Evolutionary conservation across 2,113 vertebrate genomes (phyloP).

Genomic region (Perognathus longimembris): DNA sequence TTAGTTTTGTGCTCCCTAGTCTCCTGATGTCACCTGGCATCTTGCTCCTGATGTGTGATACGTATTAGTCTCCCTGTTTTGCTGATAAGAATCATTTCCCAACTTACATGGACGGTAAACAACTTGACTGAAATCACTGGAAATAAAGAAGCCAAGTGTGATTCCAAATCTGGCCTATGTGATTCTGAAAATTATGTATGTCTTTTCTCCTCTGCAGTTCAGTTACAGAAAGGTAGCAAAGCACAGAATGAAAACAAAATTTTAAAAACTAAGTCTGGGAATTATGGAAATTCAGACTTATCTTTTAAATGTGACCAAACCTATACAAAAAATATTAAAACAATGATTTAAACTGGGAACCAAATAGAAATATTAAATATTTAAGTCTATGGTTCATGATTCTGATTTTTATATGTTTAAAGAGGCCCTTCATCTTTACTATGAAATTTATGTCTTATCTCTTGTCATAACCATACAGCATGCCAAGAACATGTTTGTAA

Average conservation of each 20-base stretch:
- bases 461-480: neutral
- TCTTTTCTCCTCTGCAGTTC: neutral
- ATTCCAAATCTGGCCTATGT: neutral
- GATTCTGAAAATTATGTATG: neutral
- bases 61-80: neutral
- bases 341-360: neutral
- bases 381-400: neutral
- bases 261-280: constrained; percentile 1
- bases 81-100: neutral
- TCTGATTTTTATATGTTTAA: neutral
- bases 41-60: neutral
- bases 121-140: neutral
- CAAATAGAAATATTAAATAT: constrained; percentile 2
- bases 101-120: neutral
- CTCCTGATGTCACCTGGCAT: neutral
- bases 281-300: neutral
- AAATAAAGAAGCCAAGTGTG: neutral
- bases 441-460: neutral
- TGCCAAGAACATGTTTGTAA: neutral
- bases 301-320: neutral
- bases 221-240: neutral
- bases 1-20: neutral
- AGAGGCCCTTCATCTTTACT: neutral
- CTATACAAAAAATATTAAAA: neutral
- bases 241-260: neutral